phyloP scores from a whole-genome alignment of 2,113 vertebrate species.

The Eonycteris spelaea region DNA sequence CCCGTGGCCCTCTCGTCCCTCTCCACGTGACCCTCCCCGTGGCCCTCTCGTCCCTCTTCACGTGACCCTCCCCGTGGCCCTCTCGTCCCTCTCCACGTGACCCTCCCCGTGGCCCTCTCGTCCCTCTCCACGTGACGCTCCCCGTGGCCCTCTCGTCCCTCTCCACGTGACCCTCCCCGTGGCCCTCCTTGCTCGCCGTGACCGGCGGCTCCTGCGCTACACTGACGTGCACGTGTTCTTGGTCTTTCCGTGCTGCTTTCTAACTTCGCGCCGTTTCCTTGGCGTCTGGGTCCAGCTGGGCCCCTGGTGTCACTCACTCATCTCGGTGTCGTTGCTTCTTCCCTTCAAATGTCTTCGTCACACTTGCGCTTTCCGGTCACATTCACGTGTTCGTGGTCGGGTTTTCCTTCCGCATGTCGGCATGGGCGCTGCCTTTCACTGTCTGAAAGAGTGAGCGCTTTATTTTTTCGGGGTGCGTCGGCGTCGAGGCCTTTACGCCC shows the following conservation, averaged over 20 bases:
- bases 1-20: no score
- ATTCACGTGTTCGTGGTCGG: not conserved
- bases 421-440: not conserved
- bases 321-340: not conserved
- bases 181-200: not conserved
- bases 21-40: no score
- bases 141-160: no score
- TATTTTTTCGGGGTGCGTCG: not conserved
- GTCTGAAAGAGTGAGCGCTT: not conserved
- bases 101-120: no score
- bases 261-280: not conserved
- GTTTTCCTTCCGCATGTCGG: not conserved
- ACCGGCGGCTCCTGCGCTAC: no score
- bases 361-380: not conserved
- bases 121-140: no score
- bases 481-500: not conserved
- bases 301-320: fast-evolving
- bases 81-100: no score
- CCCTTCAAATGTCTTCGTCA: not conserved
- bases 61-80: no score
- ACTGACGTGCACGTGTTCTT: no score
- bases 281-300: not conserved
- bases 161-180: no score
- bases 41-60: no score
- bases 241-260: not conserved